A percentile compares a stretch with the other conserved stretches of the same genome.
These are phyloP conservation scores for Antennarius maculatus DNA, from an alignment of 2,797 vertebrate genomes.

Conservation along the genomic window DNA sequence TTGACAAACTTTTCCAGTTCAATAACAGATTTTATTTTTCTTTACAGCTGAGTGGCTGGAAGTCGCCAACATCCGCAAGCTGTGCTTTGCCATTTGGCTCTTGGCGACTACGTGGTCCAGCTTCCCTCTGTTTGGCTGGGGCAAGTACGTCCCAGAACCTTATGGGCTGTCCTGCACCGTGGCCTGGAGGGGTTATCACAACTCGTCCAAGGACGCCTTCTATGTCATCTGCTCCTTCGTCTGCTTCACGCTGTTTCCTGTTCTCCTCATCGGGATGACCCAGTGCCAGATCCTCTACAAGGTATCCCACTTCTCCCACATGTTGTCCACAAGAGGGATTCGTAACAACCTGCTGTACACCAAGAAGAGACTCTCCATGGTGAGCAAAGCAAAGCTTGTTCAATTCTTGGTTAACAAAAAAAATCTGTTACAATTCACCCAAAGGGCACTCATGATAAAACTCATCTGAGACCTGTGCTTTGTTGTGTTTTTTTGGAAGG, in stretches of 20 bases:
- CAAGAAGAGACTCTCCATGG: conserved; percentile 69
- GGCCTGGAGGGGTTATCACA: conserved; percentile 74
- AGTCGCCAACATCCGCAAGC: conserved; percentile 47
- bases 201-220: conserved; percentile 71
- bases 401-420: too few species aligned
- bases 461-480: too few species aligned
- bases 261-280: conserved; percentile 71
- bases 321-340: conserved; percentile 58
- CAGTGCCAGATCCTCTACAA: conserved; percentile 71
- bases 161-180: conserved; percentile 80
- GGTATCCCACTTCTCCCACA: conserved; percentile 63
- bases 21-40: background rate
- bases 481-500: too few species aligned
- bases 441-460: too few species aligned
- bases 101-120: conserved; percentile 70
- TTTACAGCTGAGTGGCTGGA: conserved; percentile 65
- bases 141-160: conserved; percentile 77
- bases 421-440: too few species aligned
- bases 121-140: conserved; percentile 78
- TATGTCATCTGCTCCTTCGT: conserved; percentile 77
- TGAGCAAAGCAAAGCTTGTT: conserved; percentile 38
- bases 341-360: conserved; percentile 59
- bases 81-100: conserved; percentile 68
- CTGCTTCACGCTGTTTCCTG: conserved; percentile 69
- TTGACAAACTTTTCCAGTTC: too few species aligned